Evolutionary conservation across 2,888 invertebrate genomes (phyloP).

Genomic region (Lamellibrachia satsuma): DNA sequence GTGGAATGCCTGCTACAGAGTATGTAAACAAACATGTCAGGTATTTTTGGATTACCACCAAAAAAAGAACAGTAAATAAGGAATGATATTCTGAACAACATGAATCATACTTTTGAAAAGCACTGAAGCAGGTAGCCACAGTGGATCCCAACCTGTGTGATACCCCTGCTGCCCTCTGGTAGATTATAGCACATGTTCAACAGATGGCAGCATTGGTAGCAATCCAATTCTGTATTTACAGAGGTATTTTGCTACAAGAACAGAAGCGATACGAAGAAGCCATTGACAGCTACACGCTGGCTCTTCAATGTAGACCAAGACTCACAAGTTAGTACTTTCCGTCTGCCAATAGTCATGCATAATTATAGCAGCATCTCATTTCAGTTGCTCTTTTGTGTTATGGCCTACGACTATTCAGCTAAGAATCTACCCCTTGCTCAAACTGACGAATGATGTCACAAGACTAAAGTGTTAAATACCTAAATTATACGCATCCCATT

Average conservation of each 20-base stretch:
- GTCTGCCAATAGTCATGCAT: not conserved
- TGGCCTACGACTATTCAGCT: no score
- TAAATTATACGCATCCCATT: not conserved
- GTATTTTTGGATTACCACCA: not conserved
- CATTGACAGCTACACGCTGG: slow-evolving; percentile 87
- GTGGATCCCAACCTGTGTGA: not conserved
- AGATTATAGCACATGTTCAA: not conserved
- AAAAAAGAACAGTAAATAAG: not conserved
- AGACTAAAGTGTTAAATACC: not conserved
- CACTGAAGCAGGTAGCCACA: not conserved
- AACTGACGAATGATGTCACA: no score
- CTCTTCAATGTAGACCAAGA: slow-evolving; percentile 91
- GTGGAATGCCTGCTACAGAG: not conserved
- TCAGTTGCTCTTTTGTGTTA: not conserved
- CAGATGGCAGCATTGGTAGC: not conserved
- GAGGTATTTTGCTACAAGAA: slow-evolving; percentile 90
- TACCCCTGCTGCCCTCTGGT: not conserved
- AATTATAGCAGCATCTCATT: not conserved
- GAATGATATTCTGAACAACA: not conserved
- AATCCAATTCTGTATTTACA: slow-evolving; percentile 69
- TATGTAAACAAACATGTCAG: not conserved
- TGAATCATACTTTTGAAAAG: not conserved
- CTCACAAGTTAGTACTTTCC: slow-evolving; percentile 81
- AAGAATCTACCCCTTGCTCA: no score
- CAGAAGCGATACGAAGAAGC: slow-evolving; percentile 87